Percentiles rank a stretch among this genome's conserved stretches.
These are phyloP conservation scores for Venustaconcha ellipsiformis DNA, from an alignment of 1,140 invertebrate genomes.

Conservation along the genomic window DNA sequence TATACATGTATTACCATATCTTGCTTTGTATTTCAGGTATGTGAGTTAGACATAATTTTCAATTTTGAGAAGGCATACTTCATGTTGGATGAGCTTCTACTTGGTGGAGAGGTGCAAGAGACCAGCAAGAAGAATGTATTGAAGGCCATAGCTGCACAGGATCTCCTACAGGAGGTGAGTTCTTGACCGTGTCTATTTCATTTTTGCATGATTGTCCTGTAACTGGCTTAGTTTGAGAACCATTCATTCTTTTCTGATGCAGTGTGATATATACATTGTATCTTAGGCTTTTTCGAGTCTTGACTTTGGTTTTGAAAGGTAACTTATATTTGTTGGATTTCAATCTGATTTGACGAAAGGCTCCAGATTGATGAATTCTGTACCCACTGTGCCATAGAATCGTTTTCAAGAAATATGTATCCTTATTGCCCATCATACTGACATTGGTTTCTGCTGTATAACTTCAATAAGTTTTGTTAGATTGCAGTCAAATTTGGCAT, in stretches of 20 bases:
- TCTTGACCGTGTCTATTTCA: constrained; percentile 36
- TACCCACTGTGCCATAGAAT: too few relatives aligned
- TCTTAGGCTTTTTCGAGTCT: too few relatives aligned
- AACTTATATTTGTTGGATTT: too few relatives aligned
- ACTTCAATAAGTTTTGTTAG: too few relatives aligned
- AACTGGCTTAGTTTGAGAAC: neutral
- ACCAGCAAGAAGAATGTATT: constrained; percentile 99
- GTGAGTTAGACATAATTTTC: constrained; percentile 99
- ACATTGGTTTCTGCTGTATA: too few relatives aligned
- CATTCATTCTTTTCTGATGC: neutral
- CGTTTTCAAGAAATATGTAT: too few relatives aligned
- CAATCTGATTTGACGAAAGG: too few relatives aligned
- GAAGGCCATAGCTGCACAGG: constrained; percentile 98
- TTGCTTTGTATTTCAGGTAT: constrained; percentile 80
- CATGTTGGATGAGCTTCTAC: constrained; percentile 96
- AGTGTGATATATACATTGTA: too few relatives aligned
- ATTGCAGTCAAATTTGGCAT: too few relatives aligned
- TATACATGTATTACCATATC: neutral
- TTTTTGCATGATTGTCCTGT: neutral
- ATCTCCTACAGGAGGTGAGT: constrained; percentile 98
- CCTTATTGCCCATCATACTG: too few relatives aligned
- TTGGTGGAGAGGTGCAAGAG: constrained; percentile 99
- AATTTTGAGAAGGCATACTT: constrained; percentile 99
- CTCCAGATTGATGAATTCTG: too few relatives aligned
- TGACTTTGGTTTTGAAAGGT: too few relatives aligned